Evolutionary conservation across 2,888 invertebrate genomes (phyloP).

Genomic region (Philopedon plagiatum): DNA sequence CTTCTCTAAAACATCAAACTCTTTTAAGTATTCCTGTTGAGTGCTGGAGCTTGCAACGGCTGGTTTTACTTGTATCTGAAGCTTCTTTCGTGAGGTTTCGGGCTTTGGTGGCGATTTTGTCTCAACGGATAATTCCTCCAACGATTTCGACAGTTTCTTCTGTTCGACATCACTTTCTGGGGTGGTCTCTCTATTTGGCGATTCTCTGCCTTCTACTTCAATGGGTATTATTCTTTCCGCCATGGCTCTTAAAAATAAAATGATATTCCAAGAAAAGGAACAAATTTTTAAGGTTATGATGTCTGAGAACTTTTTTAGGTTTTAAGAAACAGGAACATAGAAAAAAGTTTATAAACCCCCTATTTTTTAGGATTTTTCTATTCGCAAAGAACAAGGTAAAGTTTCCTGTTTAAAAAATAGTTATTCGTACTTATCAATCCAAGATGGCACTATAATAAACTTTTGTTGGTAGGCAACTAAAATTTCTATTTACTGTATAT

Average conservation of each 20-base stretch:
- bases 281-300: too few relatives aligned
- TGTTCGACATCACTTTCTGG: conserved; percentile 31
- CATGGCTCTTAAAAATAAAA: background rate
- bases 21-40: conserved; percentile 52
- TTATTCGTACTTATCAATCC: too few relatives aligned
- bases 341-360: too few relatives aligned
- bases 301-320: too few relatives aligned
- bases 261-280: too few relatives aligned
- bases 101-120: conserved; percentile 24
- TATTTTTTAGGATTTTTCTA: too few relatives aligned
- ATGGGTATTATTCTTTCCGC: conserved; percentile 54
- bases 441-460: too few relatives aligned
- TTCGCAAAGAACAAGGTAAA: too few relatives aligned
- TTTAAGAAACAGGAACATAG: too few relatives aligned
- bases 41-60: conserved; percentile 31
- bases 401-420: too few relatives aligned
- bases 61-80: conserved; percentile 47
- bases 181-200: background rate
- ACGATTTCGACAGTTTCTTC: conserved; percentile 44
- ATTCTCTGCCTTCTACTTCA: conserved; percentile 44
- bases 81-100: conserved; percentile 17
- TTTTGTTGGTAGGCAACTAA: too few relatives aligned
- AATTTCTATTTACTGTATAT: too few relatives aligned
- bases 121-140: conserved; percentile 48
- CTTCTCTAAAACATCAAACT: conserved; percentile 55